These are phyloP conservation scores for Octonoba sinensis DNA, from an alignment of 2,888 invertebrate species.

Conservation along the genomic window DNA sequence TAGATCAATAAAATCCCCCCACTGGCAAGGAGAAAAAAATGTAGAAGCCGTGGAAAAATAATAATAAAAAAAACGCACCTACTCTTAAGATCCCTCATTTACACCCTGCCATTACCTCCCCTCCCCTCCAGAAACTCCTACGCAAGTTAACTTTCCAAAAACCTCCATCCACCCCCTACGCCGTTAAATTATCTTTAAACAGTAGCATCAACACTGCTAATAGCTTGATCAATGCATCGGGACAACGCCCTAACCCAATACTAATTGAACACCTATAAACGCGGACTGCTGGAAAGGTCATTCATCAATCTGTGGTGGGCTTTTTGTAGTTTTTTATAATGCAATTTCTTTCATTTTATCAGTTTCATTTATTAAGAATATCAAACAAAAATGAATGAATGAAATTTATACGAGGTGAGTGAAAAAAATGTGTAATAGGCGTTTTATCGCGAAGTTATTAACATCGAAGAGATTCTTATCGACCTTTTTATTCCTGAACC, in stretches of 20 bases:
- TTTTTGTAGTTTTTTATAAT: conserved; percentile 24
- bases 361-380: conserved; percentile 30
- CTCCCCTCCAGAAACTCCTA: conserved; percentile 36
- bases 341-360: conserved; percentile 14
- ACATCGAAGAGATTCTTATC: conserved; percentile 35
- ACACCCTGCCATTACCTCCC: conserved; percentile 5
- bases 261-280: conserved; percentile 52
- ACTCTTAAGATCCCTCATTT: conserved; percentile 7
- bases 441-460: conserved; percentile 43
- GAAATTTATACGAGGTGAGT: conserved; percentile 34
- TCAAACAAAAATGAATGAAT: conserved; percentile 24
- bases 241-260: conserved; percentile 60
- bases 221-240: conserved; percentile 54
- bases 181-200: conserved; percentile 60
- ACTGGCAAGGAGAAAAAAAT: conserved; percentile 8
- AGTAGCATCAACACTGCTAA: conserved; percentile 61
- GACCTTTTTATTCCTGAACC: conserved; percentile 9
- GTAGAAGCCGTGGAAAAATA: neutral
- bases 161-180: neutral
- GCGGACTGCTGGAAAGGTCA: conserved; percentile 5
- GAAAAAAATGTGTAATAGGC: conserved; percentile 25
- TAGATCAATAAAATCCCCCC: conserved; percentile 39
- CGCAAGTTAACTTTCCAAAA: conserved; percentile 44
- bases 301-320: conserved; percentile 44
- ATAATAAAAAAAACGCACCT: conserved; percentile 28